phyloP scores from a whole-genome alignment of 2,888 invertebrate genomes.

The Arge pagana region DNA sequence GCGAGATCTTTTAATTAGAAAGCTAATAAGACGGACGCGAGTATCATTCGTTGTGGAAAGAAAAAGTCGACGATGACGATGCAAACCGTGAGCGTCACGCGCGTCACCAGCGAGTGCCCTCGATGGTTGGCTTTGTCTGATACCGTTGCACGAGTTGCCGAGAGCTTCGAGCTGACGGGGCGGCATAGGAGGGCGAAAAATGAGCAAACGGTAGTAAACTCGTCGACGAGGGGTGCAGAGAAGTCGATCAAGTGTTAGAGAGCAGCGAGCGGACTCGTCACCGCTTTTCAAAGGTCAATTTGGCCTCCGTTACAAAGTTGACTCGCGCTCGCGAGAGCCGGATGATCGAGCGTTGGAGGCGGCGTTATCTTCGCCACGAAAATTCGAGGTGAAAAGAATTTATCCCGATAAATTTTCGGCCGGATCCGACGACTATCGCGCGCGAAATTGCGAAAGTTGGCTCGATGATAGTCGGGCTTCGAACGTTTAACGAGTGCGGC shows the following conservation, averaged over 20 bases:
- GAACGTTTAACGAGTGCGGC: background rate
- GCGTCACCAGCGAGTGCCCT: no score
- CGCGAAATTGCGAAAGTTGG: constrained; percentile 8
- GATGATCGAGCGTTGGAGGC: constrained; percentile 5
- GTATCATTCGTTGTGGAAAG: constrained; percentile 11
- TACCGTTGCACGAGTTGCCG: no score
- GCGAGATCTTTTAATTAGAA: constrained; percentile 36
- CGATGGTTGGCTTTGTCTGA: no score
- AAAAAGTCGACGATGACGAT: no score
- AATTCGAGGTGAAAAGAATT: constrained; percentile 1
- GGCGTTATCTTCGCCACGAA: background rate
- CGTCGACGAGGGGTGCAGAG: no score
- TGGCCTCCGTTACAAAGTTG: constrained; percentile 5
- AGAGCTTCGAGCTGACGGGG: no score
- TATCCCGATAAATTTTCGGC: background rate
- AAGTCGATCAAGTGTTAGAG: no score
- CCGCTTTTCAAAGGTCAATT: constrained; percentile 4
- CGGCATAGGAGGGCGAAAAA: no score
- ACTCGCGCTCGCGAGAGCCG: background rate
- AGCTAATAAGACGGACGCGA: constrained; percentile 14
- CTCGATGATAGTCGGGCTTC: background rate
- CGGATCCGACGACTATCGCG: constrained; percentile 2
- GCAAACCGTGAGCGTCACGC: no score
- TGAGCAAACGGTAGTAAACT: no score
- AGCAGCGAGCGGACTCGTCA: no score